Evolutionary conservation across 2,797 vertebrate species (phyloP), one percentile per base, ranked within the genome.

Genomic region (Schizopygopsis pylzovi): DNA sequence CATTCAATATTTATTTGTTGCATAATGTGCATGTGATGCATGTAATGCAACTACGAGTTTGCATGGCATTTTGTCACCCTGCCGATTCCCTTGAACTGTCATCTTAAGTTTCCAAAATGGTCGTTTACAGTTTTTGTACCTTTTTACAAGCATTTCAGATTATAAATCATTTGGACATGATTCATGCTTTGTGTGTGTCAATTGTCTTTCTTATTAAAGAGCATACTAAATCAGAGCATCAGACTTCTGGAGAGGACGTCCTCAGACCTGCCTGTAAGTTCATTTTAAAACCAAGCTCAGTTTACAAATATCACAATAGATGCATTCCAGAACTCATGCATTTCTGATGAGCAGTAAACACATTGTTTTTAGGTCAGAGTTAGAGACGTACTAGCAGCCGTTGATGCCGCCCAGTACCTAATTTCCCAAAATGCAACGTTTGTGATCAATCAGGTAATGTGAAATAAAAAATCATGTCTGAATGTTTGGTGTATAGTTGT

Each of bases 391-490:
- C 90, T 98, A 15, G 79, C 89, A 0, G 91, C 94, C 75, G 92
- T 98, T 82, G 94, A 98, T 79, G 90, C 93, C 33, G 96, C 96
- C 15, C 97, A 99, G 92, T 81, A 91, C 83, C 96, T 98, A 87
- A 95, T 99, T 90, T 96, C 94, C 87, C 93, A 95, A 20, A 97
- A 96, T 0, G 94, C 96, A 70, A 94, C 97, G 10, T 89, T 91
- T 18, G 81, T 98, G 89, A 94, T 97, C 89, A 91, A 93, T 37
- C 93, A 92, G 95, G 98, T 99, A 91, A 93, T 41, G 33, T 6
- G 9, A 47, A 90, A 39, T 28, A 6, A 41, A 90, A 10, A 1
- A 61, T 33, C 0, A 8, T 20, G 6, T 37, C 65, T 39, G 45
- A 22, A 52, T 49, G 28, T 15, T 52, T 68, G 45, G 18, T 79